Conservation (phyloP, 2,797 vertebrate species). For the Tadarida brasiliensis region DNA sequence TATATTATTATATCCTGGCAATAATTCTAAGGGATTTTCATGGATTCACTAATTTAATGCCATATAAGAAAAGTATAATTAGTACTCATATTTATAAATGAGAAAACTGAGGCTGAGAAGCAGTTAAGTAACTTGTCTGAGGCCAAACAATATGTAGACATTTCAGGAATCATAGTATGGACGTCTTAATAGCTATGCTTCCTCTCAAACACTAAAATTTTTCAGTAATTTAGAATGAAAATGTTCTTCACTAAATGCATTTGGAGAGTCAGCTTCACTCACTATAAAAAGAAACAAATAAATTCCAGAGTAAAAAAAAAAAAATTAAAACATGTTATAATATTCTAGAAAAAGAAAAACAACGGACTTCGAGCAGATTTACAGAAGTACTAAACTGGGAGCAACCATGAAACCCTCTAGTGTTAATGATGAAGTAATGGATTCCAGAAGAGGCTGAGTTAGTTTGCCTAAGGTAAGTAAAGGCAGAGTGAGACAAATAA, state of each 20-base stretch:
- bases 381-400: not conserved
- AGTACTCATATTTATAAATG: not conserved
- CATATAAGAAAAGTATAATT: not conserved
- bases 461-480: not conserved
- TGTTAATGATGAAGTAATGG: not conserved
- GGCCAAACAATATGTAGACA: not conserved
- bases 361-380: not conserved
- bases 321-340: not conserved
- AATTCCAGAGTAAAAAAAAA: conserved; percentile 1
- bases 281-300: not conserved
- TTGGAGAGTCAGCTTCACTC: not conserved
- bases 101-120: not conserved
- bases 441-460: not conserved
- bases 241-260: not conserved
- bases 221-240: not conserved
- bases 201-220: not conserved
- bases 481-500: not conserved
- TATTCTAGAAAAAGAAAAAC: not conserved
- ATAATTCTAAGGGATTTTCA: not conserved
- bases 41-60: not conserved
- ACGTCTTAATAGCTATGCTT: not conserved
- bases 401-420: not conserved
- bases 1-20: not conserved
- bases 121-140: not conserved
- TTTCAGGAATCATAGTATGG: not conserved